Base-by-base conservation (phyloP, 2,888 invertebrate species). In the Dasysyrphus tricinctus region DNA sequence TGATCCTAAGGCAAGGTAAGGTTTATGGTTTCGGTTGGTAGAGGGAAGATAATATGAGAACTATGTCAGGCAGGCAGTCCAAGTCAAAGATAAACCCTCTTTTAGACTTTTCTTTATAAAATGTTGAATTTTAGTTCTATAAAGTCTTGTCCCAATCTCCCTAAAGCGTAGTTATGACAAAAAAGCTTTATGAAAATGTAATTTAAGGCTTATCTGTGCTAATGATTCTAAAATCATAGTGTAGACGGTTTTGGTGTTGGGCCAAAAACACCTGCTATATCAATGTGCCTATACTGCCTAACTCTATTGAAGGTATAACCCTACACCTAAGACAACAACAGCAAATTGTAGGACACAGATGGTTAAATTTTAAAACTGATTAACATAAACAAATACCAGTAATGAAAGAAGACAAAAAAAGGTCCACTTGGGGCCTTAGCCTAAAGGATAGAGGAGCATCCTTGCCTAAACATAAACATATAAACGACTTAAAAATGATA, bases 281-380 rank as follows among this genome's bases (percentile, higher is more conserved):
- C 6, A 9, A 4, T 8, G 8, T 1, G 19, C 0, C 19, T 49
- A 49, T 19, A n/a, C n/a, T n/a, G n/a, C 49, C 49, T 2, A 49
- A 47, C n/a, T n/a, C n/a, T 29, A 11, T 14, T 63, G 3, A 42
- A 63, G 59, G 11, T 59, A 16, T 61, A 61, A 42, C 7, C 12
- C 24, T 29, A 29, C 8, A 63, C 63, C 16, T 32, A 1, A 32
- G 5, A 32, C 24, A 42, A 5, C 57, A 32, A 56, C 54, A 59
- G 24, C 44, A 56, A 74, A 69, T 42, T 70, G 47, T 69, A 70
- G 70, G 76, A 57, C 67, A 56, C 80, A 80, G 80, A 56, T 85
- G 77, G 67, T 73, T 77, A 47, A 69, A 69, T 69, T 80, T 51
- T 29, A 39, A 51, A 69, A 24, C 67, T 80, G 65, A 76, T 80